phyloP scores from a whole-genome alignment of 2,113 vertebrate species.

The Carollia perspicillata region DNA sequence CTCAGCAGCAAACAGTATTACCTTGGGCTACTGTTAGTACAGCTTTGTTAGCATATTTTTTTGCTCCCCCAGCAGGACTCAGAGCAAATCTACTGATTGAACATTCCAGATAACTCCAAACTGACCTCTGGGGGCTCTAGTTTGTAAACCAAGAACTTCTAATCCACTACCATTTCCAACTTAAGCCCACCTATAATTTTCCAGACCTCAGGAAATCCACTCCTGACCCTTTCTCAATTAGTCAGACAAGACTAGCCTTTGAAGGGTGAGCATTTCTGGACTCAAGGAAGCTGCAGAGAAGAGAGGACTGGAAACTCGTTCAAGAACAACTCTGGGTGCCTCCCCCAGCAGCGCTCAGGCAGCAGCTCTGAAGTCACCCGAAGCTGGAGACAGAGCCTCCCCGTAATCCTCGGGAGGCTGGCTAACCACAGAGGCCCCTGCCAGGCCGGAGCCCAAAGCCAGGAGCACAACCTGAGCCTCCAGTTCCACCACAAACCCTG shows the following conservation, averaged over 20 bases:
- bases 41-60: neutral
- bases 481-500: neutral
- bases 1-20: neutral
- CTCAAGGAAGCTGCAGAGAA: neutral
- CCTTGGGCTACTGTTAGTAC: neutral
- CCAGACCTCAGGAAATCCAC: neutral
- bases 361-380: neutral
- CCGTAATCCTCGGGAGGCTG: neutral
- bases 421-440: constrained; percentile 27
- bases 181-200: neutral
- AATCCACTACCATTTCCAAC: neutral
- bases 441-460: neutral
- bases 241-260: neutral
- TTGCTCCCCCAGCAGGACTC: neutral
- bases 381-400: neutral
- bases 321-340: neutral
- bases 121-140: neutral
- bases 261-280: neutral
- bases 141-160: neutral
- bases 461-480: constrained; percentile 14
- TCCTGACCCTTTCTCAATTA: neutral
- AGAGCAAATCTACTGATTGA: neutral
- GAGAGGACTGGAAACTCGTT: neutral
- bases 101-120: neutral
- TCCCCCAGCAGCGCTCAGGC: neutral